These are phyloP conservation scores for Corydoras sp. DNA, from an alignment of 2,113 vertebrate species.

Conservation along the genomic window DNA sequence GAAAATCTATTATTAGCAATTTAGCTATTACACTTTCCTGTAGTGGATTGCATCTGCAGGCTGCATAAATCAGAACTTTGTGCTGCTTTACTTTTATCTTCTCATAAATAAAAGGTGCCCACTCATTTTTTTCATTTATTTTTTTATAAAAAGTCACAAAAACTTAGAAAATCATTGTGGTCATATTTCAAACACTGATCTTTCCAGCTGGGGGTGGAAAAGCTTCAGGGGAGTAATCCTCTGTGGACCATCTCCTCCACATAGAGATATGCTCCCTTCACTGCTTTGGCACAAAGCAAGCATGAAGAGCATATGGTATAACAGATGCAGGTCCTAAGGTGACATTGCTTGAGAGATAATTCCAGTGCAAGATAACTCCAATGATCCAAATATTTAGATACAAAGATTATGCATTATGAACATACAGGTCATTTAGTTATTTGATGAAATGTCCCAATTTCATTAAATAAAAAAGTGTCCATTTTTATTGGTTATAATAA, in stretches of 20 bases:
- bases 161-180: conserved; percentile 36
- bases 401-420: conserved; percentile 21
- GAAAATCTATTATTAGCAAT: not conserved
- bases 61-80: conserved; percentile 9
- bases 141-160: not conserved
- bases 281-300: conserved; percentile 27
- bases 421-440: not conserved
- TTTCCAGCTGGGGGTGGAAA: conserved; percentile 18
- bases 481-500: too few species aligned
- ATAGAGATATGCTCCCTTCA: conserved; percentile 9
- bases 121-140: not conserved
- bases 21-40: conserved; percentile 1
- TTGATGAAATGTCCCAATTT: too few species aligned
- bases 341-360: conserved; percentile 43
- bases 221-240: conserved; percentile 33
- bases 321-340: conserved; percentile 47
- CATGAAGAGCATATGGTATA: conserved; percentile 42
- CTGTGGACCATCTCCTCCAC: conserved; percentile 10
- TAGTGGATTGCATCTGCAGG: not conserved
- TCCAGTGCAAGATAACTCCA: conserved; percentile 26
- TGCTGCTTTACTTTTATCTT: conserved; percentile 1
- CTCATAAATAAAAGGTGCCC: not conserved
- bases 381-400: conserved; percentile 39
- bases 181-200: conserved; percentile 40
- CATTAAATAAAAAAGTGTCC: too few species aligned